phyloP scores from a whole-genome alignment of 2,797 vertebrate species.

The Petrocephalus sullivani region DNA sequence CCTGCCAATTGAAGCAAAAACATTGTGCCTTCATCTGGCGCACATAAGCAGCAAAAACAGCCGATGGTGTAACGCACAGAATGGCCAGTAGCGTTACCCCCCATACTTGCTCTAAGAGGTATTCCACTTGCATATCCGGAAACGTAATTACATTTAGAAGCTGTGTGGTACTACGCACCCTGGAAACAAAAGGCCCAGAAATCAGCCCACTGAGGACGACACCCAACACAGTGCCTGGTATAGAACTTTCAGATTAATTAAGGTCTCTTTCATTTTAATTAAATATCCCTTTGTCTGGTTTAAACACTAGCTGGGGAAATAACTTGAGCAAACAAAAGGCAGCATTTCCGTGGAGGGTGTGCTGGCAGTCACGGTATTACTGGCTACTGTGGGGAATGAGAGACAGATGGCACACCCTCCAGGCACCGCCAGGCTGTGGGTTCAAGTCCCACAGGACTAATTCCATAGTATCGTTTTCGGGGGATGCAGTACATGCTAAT shows the following conservation, averaged over 20 bases:
- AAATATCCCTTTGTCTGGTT: slow-evolving; percentile 53
- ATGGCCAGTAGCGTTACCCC: not conserved
- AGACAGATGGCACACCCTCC: slow-evolving; percentile 6
- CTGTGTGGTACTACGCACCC: not conserved
- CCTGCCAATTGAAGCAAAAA: not conserved
- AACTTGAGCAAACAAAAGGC: slow-evolving; percentile 39
- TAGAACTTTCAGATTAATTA: slow-evolving; percentile 54
- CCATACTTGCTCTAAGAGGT: slow-evolving; percentile 1
- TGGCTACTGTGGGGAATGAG: not conserved
- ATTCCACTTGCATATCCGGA: slow-evolving; percentile 37
- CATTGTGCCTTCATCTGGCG: not conserved
- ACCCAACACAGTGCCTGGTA: slow-evolving; percentile 35
- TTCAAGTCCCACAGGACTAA: not conserved
- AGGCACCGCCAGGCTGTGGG: slow-evolving; percentile 5
- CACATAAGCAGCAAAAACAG: not conserved
- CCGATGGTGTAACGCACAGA: not conserved
- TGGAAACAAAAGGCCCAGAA: slow-evolving; percentile 23
- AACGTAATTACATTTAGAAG: slow-evolving; percentile 42
- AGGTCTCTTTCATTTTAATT: slow-evolving; percentile 66
- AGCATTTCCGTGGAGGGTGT: not conserved
- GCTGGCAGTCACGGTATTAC: not conserved
- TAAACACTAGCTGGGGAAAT: slow-evolving; percentile 47
- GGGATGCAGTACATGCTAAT: not conserved
- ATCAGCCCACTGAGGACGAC: not conserved
- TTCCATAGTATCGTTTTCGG: not conserved